Percentiles rank a stretch among this genome's conserved stretches.
Conservation (phyloP, 2,113 vertebrate genomes). For the Odobenus rosmarus region DNA sequence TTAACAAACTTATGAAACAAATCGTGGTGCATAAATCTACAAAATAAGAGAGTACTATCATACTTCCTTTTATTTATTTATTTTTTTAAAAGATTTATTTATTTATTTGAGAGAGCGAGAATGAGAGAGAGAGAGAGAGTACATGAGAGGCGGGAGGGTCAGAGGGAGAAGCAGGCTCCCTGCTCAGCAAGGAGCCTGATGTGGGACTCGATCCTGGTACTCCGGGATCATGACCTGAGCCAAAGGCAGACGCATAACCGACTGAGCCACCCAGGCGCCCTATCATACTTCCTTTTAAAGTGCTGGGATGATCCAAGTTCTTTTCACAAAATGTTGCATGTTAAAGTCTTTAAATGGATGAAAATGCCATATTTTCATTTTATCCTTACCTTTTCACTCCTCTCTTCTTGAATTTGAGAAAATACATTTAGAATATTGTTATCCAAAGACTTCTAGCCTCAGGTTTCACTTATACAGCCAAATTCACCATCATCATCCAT, state of each 20-base stretch:
- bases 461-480: background rate
- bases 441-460: background rate
- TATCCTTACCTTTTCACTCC: background rate
- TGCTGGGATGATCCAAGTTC: background rate
- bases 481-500: background rate
- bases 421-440: background rate
- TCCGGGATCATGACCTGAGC: too few relatives aligned
- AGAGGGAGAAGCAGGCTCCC: too few relatives aligned
- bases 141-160: too few relatives aligned
- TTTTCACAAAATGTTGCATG: background rate
- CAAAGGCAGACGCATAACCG: too few relatives aligned
- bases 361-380: background rate
- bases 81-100: too few relatives aligned
- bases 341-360: background rate
- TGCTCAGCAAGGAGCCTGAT: too few relatives aligned
- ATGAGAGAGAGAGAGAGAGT: too few relatives aligned
- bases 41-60: background rate
- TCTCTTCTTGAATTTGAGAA: conserved; percentile 16
- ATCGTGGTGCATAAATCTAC: background rate
- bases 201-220: too few relatives aligned
- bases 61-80: background rate
- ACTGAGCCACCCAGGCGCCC: too few relatives aligned
- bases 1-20: background rate
- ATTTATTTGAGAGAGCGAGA: too few relatives aligned
- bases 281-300: background rate